Conservation (phyloP, 2,113 vertebrate species). For the Aspidoscelis tigris region DNA sequence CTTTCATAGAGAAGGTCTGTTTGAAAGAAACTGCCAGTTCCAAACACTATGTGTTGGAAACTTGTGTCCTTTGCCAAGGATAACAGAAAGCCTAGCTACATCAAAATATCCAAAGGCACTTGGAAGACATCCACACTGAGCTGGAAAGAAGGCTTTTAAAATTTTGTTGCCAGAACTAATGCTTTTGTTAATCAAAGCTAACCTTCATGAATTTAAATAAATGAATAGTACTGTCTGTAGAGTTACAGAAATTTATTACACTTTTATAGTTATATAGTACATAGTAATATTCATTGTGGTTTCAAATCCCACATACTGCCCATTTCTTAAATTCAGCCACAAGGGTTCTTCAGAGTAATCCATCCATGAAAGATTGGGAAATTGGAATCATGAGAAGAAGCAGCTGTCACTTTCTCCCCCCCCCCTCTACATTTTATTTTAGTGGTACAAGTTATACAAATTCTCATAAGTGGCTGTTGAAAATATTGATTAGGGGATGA, state of each 20-base stretch:
- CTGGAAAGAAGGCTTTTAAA: conserved; percentile 13
- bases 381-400: not conserved
- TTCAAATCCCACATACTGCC: not conserved
- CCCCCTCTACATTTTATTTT: not conserved
- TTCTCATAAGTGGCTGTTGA: not conserved
- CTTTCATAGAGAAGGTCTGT: not conserved
- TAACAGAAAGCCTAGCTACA: conserved; percentile 3
- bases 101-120: not conserved
- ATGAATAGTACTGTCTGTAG: not conserved
- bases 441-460: not conserved
- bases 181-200: conserved; percentile 23
- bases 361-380: conserved; percentile 5
- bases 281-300: not conserved
- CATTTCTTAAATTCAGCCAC: not conserved
- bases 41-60: not conserved
- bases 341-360: not conserved
- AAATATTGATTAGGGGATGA: not conserved
- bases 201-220: not conserved
- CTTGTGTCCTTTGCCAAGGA: conserved; percentile 5
- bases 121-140: conserved; percentile 2
- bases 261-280: not conserved
- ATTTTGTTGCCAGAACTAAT: not conserved
- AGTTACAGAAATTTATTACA: not conserved
- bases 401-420: not conserved
- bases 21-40: not conserved